Evolutionary conservation across 2,888 invertebrate genomes (phyloP).

Genomic region (Drosophila differens): DNA sequence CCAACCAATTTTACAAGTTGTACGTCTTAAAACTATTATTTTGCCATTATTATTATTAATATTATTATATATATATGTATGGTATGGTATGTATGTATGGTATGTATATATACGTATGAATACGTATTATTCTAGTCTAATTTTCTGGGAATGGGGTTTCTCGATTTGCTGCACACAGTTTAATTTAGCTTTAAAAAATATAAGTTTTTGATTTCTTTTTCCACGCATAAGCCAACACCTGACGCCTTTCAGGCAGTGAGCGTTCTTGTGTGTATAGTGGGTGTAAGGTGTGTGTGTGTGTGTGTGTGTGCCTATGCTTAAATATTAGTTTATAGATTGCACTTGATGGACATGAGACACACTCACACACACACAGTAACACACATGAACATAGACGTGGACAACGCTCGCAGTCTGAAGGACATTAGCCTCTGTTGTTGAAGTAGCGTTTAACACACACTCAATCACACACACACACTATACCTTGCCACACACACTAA

Average conservation of each 20-base stretch:
- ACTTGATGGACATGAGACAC: constrained; percentile 58
- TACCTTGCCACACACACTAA: constrained; percentile 9
- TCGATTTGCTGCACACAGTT: constrained; percentile 38
- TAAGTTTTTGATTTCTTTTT: constrained; percentile 28
- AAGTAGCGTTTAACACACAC: constrained; percentile 23
- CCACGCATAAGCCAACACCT: constrained; percentile 84
- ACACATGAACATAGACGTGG: not conserved
- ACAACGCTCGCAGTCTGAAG: constrained; percentile 50
- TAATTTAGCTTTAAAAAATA: constrained; percentile 27
- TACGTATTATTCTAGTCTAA: constrained; percentile 29
- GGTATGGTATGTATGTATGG: constrained; percentile 25
- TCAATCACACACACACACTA: constrained; percentile 11
- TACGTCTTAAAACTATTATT: constrained; percentile 57
- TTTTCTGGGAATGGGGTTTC: constrained; percentile 18
- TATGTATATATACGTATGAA: constrained; percentile 25
- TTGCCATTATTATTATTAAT: constrained; percentile 38
- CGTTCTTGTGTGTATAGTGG: constrained; percentile 17
- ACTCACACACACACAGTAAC: constrained; percentile 10
- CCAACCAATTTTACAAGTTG: constrained; percentile 72
- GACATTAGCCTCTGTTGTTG: constrained; percentile 81
- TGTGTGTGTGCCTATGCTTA: constrained; percentile 47
- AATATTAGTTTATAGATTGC: constrained; percentile 70
- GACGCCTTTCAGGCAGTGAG: constrained; percentile 82
- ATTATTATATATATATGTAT: constrained; percentile 20
- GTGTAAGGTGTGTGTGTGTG: constrained; percentile 7